A percentile compares a stretch with the other conserved stretches of the same genome.
Evolutionary conservation across 2,113 vertebrate genomes (phyloP).

Genomic region (Lagopus muta): DNA sequence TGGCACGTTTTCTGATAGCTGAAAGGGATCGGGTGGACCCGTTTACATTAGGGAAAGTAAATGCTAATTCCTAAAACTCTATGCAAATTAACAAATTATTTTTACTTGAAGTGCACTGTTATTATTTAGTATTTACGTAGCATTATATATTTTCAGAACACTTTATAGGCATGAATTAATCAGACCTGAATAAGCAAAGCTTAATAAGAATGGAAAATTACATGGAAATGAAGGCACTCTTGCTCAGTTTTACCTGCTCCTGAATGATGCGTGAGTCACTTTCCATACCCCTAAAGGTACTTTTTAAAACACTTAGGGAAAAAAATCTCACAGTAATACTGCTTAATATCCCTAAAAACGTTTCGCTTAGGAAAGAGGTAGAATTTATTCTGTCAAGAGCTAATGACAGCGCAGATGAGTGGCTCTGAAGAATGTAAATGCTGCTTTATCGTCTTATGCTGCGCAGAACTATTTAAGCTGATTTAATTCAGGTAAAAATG

Average conservation of each 20-base stretch:
- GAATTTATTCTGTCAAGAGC: background rate
- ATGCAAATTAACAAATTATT: background rate
- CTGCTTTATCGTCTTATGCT: slow-evolving; percentile 30
- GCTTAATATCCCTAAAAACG: slow-evolving; percentile 8
- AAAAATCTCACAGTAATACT: background rate
- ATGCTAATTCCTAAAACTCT: slow-evolving; percentile 11
- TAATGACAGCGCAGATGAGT: slow-evolving; percentile 6
- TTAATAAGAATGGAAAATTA: slow-evolving; percentile 35
- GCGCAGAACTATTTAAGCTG: background rate
- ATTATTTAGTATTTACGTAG: slow-evolving; percentile 37
- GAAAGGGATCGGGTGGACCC: background rate
- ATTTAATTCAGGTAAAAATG: slow-evolving; percentile 22
- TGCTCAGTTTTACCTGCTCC: background rate
- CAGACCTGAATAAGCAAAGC: slow-evolving; percentile 16
- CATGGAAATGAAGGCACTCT: slow-evolving; percentile 22
- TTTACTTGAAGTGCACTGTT: background rate
- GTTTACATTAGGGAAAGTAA: background rate
- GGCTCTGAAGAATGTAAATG: slow-evolving; percentile 27
- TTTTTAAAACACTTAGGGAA: background rate
- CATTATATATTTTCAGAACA: slow-evolving; percentile 19
- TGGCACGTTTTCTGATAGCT: background rate
- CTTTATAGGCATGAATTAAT: slow-evolving; percentile 46
- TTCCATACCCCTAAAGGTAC: background rate
- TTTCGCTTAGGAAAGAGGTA: slow-evolving; percentile 17
- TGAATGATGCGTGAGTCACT: background rate